A percentile compares a stretch with the other conserved stretches of the same genome.
phyloP scores from a whole-genome alignment of 2,113 vertebrate species.

The Tor tambroides region DNA sequence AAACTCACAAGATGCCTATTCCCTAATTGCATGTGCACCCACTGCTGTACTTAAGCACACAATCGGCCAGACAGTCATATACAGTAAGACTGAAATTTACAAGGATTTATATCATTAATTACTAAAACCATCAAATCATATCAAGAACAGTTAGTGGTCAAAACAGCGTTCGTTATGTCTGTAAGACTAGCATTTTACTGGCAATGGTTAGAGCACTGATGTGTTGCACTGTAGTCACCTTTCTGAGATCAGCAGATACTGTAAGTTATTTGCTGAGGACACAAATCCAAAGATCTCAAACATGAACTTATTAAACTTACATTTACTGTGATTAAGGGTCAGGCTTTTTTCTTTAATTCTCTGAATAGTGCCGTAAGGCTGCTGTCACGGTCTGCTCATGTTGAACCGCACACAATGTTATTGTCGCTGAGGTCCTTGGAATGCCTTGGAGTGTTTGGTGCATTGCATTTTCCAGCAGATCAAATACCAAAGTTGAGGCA shows the following conservation, averaged over 20 bases:
- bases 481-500: neutral
- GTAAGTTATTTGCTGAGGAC: neutral
- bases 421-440: slow-evolving; percentile 5
- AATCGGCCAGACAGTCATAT: neutral
- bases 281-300: neutral
- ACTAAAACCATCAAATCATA: neutral
- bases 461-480: neutral
- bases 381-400: neutral
- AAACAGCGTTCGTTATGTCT: neutral
- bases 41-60: neutral
- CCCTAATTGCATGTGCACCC: too few species aligned
- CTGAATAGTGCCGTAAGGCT: neutral
- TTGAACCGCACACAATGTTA: neutral
- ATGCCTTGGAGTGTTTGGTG: neutral
- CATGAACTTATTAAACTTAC: neutral
- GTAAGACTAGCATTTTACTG: neutral
- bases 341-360: neutral
- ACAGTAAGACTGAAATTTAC: neutral
- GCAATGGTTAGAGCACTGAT: neutral
- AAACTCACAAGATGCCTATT: too few species aligned
- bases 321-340: neutral
- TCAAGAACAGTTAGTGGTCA: neutral
- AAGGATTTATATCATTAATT: neutral
- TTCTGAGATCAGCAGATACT: neutral
- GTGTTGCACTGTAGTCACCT: neutral